These are phyloP conservation scores for Taeniopygia guttata DNA, from an alignment of 2,797 vertebrate genomes.

Conservation along the genomic window DNA sequence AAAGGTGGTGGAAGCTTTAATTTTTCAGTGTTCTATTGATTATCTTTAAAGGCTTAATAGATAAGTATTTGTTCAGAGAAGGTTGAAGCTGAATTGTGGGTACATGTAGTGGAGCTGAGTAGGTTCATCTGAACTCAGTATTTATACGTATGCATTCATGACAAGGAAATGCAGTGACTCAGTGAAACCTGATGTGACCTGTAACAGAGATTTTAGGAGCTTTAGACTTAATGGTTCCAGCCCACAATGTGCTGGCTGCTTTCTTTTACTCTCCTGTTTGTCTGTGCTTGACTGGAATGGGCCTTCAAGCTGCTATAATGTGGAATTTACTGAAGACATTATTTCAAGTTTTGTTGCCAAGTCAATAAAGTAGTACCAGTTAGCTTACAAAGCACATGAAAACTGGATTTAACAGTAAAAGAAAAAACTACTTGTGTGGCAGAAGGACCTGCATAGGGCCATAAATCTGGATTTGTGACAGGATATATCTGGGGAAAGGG, in stretches of 20 bases:
- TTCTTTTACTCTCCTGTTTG: neutral
- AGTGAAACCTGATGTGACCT: neutral
- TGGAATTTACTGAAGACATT: neutral
- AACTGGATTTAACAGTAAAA: neutral
- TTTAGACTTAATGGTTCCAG: neutral
- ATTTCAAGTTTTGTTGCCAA: neutral
- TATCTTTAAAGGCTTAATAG: neutral
- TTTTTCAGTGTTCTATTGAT: neutral
- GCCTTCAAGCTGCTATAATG: neutral
- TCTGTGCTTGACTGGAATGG: neutral
- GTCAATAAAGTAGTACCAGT: neutral
- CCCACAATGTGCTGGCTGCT: neutral
- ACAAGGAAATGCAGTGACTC: neutral
- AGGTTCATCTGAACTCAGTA: neutral
- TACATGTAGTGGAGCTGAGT: neutral
- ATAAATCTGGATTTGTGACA: neutral
- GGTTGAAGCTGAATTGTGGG: neutral
- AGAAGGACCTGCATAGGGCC: neutral
- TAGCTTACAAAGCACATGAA: neutral
- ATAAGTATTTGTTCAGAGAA: neutral
- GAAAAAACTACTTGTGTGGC: neutral
- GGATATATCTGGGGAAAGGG: neutral
- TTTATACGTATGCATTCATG: neutral
- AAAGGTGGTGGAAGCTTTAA: neutral
- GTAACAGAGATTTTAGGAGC: neutral